Evolutionary conservation across 2,113 vertebrate genomes (phyloP), one percentile per base, ranked within the genome.

Genomic region (Sula dactylatra): DNA sequence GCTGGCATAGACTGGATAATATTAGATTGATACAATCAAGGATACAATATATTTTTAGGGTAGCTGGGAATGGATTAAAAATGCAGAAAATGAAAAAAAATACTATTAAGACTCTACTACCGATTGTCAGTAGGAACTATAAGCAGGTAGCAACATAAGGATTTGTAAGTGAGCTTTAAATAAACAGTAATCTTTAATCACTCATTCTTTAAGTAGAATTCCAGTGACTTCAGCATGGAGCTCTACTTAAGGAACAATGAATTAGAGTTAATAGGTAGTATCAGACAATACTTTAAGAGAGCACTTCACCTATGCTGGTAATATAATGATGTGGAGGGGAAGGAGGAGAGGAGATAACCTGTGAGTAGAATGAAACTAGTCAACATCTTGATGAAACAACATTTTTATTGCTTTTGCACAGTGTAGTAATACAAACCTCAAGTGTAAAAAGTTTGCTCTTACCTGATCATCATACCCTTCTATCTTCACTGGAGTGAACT

Each of bases 401-500:
- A 5, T 20, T 55, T 34, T 77, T 66, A 47, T 32, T 71, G 56
- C 2, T 54, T 86, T 52, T 71, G 44, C 52, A 47, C 11, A 36
- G 81, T 10, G 47, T 8, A 72, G 52, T 6, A 32, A 52, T 3
- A 26, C 10, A 64, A 78, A 36, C 3, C 65, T 31, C 24, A 27
- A 24, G 42, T 16, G 34, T 13, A 27, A 52, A 55, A 49, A 47
- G 58, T 62, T 66, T 76, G 34, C 44, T 74, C 97, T 98, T 97
- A 98, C 99, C 98, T 98, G 98, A 86, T 99, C 99, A 55, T 99
- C 99, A 84, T 98, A 99, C 54, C 99, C 99, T 90, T 99, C 98
- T 96, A 99, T 98, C 98, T 99, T 99, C 97, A 98, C 99, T 3
- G 98, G 98, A 16, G 98, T 99, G 98, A 99, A 99, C 98, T 99